Conservation (phyloP, 1,140 invertebrate genomes). For the Metopolophium dirhodum region DNA sequence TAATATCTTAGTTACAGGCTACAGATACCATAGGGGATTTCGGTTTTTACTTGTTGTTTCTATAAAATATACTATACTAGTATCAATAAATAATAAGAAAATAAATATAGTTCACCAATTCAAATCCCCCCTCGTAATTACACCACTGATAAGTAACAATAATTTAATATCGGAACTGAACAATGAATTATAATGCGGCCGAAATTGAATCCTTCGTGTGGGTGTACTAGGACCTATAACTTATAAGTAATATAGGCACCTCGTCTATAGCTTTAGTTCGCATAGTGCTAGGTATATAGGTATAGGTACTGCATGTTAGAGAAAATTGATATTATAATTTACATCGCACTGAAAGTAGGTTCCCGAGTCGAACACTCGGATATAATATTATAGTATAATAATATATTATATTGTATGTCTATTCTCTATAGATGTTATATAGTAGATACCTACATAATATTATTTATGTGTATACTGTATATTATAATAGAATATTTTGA, state of each 20-base stretch:
- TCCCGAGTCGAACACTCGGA: background rate
- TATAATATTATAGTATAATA: background rate
- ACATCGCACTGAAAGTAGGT: background rate
- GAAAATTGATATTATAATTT: conserved; percentile 1
- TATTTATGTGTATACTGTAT: background rate
- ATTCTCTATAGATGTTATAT: background rate
- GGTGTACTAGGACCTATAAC: background rate
- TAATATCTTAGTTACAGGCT: too few relatives aligned
- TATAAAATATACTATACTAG: too few relatives aligned
- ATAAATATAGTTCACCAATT: too few relatives aligned
- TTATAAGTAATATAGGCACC: background rate
- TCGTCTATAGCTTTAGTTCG: background rate
- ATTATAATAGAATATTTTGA: background rate
- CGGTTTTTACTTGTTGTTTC: too few relatives aligned
- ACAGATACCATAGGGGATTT: too few relatives aligned
- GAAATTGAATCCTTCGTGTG: background rate
- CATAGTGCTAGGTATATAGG: background rate
- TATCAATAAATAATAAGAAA: too few relatives aligned
- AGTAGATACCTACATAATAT: background rate
- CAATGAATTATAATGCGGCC: background rate
- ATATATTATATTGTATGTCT: background rate
- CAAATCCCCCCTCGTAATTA: too few relatives aligned
- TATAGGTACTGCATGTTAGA: background rate
- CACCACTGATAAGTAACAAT: too few relatives aligned
- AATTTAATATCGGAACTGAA: too few relatives aligned